Evolutionary conservation across 2,888 invertebrate species (phyloP), one percentile per base, ranked within the genome.

Genomic region (Noctua pronuba): DNA sequence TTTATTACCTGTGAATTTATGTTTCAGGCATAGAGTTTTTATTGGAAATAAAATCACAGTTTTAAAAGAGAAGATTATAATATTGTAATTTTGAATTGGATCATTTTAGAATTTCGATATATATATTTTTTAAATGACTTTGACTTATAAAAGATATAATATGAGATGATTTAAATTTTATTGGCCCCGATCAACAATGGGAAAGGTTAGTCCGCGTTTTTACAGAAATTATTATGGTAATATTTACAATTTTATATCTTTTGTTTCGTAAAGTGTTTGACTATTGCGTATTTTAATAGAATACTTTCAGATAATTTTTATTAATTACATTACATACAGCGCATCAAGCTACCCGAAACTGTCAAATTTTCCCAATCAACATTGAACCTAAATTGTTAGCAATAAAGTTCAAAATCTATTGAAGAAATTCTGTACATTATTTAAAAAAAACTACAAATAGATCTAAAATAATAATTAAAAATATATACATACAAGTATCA

Each of bases 1-100:
- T 68, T n/a, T 21, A 16, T 49, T 77, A 31, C 44, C 58, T 71
- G 44, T 66, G 67, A 75, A 66, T n/a, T 28, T 35, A 38, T 38
- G 46, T 41, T 44, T n/a, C 21, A 13, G 18, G 5, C 13, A 52
- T 16, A n/a, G 8, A 31, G 28, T 31, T 60, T 8, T 18, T 60
- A 60, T 18, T 31, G 18, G 0, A 60, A 31, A 31, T 21, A 44
- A 44, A 44, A 0, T 44, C 44, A 16, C 4, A 4, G 44, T 46
- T 46, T 5, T 49, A 18, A 21, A 49, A 46, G 46, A 1, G 49
- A 49, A 49, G 21, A 49, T 21, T 7, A 2, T 0, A 21, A 4
- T 24, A 8, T n/a, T 55, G 24, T 28, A 28, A 60, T 31, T 60
- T 60, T 8, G 8, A 60, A 31, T 18, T 18, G 31, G 2, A 60